Base-by-base conservation (phyloP, 2,888 invertebrate genomes). In the Brassicogethes aeneus region DNA sequence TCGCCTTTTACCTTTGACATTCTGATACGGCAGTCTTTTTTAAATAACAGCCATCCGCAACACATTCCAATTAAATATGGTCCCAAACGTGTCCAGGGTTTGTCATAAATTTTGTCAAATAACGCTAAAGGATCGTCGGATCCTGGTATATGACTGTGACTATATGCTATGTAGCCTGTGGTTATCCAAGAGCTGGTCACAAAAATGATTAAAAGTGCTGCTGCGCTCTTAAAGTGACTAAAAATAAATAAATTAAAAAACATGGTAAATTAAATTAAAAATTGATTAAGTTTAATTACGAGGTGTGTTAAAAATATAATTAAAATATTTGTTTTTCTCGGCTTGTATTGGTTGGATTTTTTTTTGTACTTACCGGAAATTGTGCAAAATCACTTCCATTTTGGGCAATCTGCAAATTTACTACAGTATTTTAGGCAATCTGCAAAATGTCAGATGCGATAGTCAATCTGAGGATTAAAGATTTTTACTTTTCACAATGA, bases 61-160 rank as follows among this genome's bases (percentile, higher is more conserved):
- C 79, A 73, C 86, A 90, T 89, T 50, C 89, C 89, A 39, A 89
- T 81, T 2, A 89, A 70, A 64, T 89, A 90, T 0, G 89, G 89
- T 0, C 89, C 89, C 10, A 89, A 68, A 42, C 89, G 68, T 0
- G 89, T 89, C 87, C 89, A 90, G 1, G 89, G 89, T 65, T 89
- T 90, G 68, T 89, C 89, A 64, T 90, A 90, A 53, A 90, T 85
- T 70, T 88, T 86, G 66, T 90, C 89, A 64, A 90, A 90, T 37
- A 87, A 73, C 0, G 86, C 86, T 60, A 89, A 70, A 0, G 88
- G 88, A 61, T 89, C 89, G 55, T 88, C 86, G 12, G 79, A 77
- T 65, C 70, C 75, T 5, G 88, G 88, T 61, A 83, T 77, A 65
- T 88, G 87, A 52, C 85, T 82, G 62, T 84, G 84, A 52, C 75